Conservation (phyloP, 2,113 vertebrate genomes). For the Plecotus auritus region DNA sequence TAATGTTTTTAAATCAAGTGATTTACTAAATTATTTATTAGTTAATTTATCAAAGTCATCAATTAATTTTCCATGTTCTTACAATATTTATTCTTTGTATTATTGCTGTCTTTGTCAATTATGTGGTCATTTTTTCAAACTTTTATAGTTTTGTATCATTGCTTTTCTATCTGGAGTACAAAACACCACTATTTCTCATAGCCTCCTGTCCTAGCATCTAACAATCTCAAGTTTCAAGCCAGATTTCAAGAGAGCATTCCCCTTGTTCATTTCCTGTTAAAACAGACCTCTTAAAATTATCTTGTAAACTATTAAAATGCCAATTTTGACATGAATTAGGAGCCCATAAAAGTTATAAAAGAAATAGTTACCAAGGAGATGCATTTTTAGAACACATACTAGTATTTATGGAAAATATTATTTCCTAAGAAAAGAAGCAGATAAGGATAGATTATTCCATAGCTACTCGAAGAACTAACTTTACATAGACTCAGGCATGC, state of each 20-base stretch:
- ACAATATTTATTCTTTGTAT: not conserved
- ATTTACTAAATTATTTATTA: not conserved
- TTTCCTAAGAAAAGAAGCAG: not conserved
- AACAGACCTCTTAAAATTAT: not conserved
- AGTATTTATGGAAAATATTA: not conserved
- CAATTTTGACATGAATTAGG: not conserved
- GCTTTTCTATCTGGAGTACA: not conserved
- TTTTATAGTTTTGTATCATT: not conserved
- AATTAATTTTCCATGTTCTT: not conserved
- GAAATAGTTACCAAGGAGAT: not conserved
- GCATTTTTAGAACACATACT: not conserved
- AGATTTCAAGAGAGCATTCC: not conserved
- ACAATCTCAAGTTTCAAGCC: not conserved
- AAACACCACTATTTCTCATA: not conserved
- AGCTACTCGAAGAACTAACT: not conserved
- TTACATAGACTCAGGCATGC: not conserved
- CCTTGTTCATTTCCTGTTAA: not conserved
- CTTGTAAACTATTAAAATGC: not conserved
- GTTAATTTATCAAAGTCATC: not conserved
- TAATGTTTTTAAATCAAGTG: not conserved
- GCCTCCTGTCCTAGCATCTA: accelerated
- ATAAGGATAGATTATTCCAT: not conserved
- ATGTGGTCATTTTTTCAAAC: not conserved
- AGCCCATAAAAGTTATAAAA: not conserved
- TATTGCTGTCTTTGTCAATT: not conserved